These are phyloP conservation scores for Chymomyza costata DNA, from an alignment of 1,140 invertebrate genomes.

Conservation along the genomic window DNA sequence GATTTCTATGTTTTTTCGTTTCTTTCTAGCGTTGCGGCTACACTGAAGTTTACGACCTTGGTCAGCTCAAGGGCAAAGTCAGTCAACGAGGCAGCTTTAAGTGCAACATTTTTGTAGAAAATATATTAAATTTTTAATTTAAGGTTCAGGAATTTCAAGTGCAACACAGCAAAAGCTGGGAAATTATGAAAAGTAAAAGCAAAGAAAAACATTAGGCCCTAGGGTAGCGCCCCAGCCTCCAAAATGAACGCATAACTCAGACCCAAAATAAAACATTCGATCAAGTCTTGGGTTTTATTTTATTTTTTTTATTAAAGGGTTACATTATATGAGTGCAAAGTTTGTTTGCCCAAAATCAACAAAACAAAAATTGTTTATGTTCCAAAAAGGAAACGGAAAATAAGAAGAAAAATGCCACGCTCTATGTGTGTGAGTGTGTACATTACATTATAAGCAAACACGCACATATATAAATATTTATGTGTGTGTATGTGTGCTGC, in stretches of 20 bases:
- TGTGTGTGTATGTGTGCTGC: conserved; percentile 12
- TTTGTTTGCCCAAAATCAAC: conserved; percentile 64
- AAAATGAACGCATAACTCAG: no score
- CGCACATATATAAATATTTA: conserved; percentile 29
- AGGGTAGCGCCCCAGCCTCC: not conserved
- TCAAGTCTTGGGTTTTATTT: no score
- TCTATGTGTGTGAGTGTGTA: conserved; percentile 27
- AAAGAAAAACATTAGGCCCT: conserved; percentile 48
- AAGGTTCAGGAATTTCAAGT: no score
- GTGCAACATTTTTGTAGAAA: no score
- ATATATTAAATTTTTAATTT: conserved; percentile 65
- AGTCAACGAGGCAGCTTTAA: no score
- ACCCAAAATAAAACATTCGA: no score
- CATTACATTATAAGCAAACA: conserved; percentile 65
- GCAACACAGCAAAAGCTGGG: conserved; percentile 11
- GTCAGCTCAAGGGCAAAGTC: no score
- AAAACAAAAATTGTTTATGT: conserved; percentile 28
- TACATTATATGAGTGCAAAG: conserved; percentile 56
- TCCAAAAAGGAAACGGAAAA: conserved; percentile 2
- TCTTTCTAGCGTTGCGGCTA: not conserved
- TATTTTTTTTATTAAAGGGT: no score
- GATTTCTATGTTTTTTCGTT: not conserved
- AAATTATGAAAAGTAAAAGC: conserved; percentile 45
- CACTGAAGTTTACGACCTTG: no score
- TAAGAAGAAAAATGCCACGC: conserved; percentile 23